These are phyloP conservation scores for Excalfactoria chinensis DNA, from an alignment of 2,113 vertebrate genomes.

Conservation along the genomic window DNA sequence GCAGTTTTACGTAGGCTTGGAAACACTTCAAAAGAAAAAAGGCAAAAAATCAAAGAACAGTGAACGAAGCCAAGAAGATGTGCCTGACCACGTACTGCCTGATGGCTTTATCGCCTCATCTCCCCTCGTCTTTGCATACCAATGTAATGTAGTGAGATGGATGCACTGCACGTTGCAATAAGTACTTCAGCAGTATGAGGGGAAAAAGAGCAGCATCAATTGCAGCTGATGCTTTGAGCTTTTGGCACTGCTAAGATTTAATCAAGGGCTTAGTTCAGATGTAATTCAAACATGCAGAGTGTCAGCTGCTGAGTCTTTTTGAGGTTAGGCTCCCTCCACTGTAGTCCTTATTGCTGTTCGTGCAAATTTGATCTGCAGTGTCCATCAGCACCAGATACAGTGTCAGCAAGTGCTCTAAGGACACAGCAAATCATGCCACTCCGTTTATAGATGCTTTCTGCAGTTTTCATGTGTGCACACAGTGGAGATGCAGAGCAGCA, in stretches of 20 bases:
- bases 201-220: neutral
- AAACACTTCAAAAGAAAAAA: neutral
- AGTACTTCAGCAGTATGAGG: constrained; percentile 5
- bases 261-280: constrained; percentile 44
- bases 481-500: neutral
- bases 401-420: constrained; percentile 17
- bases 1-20: constrained; percentile 31
- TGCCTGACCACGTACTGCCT: neutral
- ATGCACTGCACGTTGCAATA: neutral
- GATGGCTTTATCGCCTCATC: neutral
- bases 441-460: neutral
- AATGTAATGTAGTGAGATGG: constrained; percentile 17
- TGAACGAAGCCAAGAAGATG: neutral
- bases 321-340: constrained; percentile 16
- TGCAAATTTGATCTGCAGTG: constrained; percentile 35
- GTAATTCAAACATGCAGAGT: neutral
- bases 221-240: constrained; percentile 50
- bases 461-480: neutral
- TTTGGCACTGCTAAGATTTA: constrained; percentile 33
- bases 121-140: neutral
- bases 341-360: constrained; percentile 26
- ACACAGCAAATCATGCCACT: neutral
- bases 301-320: constrained; percentile 24
- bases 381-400: constrained; percentile 13
- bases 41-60: neutral